phyloP scores from a whole-genome alignment of 1,140 invertebrate species.

The Anadara kagoshimensis region DNA sequence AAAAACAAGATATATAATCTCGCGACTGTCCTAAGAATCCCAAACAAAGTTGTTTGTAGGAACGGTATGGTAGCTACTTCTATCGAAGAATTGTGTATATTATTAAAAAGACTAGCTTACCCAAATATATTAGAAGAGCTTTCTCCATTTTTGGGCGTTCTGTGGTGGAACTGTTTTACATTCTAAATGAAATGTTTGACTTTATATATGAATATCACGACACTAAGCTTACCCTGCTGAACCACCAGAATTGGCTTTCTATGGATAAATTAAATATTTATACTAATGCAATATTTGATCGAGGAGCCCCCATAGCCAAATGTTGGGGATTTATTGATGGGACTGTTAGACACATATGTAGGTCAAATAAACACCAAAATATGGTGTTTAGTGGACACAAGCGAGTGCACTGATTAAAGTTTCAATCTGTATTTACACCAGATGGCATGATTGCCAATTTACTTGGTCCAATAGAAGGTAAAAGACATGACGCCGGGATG shows the following conservation, averaged over 20 bases:
- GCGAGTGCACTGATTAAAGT: not conserved
- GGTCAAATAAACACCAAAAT: not conserved
- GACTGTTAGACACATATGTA: not conserved
- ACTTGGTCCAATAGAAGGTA: conserved; percentile 15
- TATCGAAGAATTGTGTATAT: no score
- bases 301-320: not conserved
- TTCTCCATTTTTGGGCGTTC: no score
- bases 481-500: conserved; percentile 13
- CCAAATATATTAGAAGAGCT: no score
- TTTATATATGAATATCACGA: no score
- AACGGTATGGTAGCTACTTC: no score
- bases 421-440: conserved; percentile 14
- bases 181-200: no score
- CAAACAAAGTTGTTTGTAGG: no score
- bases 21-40: no score
- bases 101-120: no score
- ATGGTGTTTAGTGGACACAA: not conserved
- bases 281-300: not conserved
- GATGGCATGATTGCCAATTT: conserved; percentile 20
- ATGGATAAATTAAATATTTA: not conserved
- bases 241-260: not conserved
- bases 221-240: no score
- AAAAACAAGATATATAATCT: no score
- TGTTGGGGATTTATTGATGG: not conserved
- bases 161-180: no score